Conservation (phyloP, 2,888 invertebrate species). For the Drosophila kambysellisi region DNA sequence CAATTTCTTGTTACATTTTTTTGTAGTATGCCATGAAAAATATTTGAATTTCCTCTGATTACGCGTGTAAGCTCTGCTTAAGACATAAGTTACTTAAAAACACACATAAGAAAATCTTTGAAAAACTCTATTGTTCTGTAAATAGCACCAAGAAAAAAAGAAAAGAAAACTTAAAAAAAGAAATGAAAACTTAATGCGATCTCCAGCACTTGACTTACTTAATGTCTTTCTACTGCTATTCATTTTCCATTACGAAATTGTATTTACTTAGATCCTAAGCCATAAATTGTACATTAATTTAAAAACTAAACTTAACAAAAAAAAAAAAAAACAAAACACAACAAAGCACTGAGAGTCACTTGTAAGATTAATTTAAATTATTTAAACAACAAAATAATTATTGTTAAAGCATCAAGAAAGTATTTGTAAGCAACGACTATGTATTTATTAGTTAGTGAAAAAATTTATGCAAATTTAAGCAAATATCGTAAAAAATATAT, state of each 20-base stretch:
- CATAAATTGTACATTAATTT: constrained; percentile 29
- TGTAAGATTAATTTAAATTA: constrained; percentile 69
- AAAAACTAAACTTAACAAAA: neutral
- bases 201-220: constrained; percentile 49
- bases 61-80: constrained; percentile 12
- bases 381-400: constrained; percentile 48
- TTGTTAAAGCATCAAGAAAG: constrained; percentile 43
- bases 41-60: constrained; percentile 19
- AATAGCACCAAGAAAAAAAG: constrained; percentile 37
- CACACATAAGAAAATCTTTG: neutral
- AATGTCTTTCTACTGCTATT: constrained; percentile 49
- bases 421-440: constrained; percentile 60
- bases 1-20: constrained; percentile 6
- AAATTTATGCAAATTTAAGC: constrained; percentile 72
- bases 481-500: constrained; percentile 66
- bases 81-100: constrained; percentile 11
- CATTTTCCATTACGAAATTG: constrained; percentile 37
- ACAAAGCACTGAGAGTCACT: constrained; percentile 78
- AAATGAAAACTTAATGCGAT: constrained; percentile 40
- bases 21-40: constrained; percentile 22
- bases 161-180: neutral
- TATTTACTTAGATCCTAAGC: constrained; percentile 56
- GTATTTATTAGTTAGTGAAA: constrained; percentile 78
- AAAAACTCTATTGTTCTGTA: constrained; percentile 42
- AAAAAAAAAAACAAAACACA: constrained; percentile 8